These are phyloP conservation scores for Diadumene lineata DNA, from an alignment of 92 coral and sea anemone species.

Conservation along the genomic window DNA sequence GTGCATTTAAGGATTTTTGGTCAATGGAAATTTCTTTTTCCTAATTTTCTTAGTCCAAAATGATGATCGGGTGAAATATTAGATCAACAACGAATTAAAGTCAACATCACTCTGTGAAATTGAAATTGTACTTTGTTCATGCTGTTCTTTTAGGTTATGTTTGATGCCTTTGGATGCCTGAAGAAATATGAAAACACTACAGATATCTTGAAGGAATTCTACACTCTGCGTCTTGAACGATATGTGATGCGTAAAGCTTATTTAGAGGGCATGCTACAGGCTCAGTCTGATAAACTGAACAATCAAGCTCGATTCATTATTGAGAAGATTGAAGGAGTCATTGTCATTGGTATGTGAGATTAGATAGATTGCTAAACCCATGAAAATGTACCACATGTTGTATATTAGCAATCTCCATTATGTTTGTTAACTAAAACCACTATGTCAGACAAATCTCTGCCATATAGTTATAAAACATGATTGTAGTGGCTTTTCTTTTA, in stretches of 20 bases:
- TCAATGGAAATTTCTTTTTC: no score
- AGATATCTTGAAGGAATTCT: constrained; percentile 74
- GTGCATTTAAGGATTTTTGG: no score
- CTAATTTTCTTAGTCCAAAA: no score
- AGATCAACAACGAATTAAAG: no score
- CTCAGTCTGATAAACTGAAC: constrained; percentile 78
- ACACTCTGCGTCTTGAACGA: constrained; percentile 71
- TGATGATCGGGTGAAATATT: no score
- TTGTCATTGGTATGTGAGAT: constrained; percentile 71
- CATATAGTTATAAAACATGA: no score
- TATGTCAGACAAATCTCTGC: no score
- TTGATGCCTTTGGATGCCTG: constrained; percentile 88
- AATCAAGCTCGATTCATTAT: constrained; percentile 93
- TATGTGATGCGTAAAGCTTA: constrained; percentile 84
- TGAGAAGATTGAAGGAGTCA: constrained; percentile 91
- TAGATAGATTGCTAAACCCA: not conserved
- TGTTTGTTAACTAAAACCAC: no score
- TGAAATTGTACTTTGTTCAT: no score
- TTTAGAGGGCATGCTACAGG: constrained; percentile 88
- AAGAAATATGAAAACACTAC: constrained; percentile 78
- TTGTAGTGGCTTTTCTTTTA: no score
- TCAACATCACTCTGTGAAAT: no score
- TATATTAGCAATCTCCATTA: not conserved
- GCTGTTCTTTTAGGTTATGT: constrained; percentile 62
- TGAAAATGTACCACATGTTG: no score